Percentiles rank a stretch among this genome's conserved stretches.
Evolutionary conservation across 2,113 vertebrate species (phyloP).

Genomic region (Dromaius novaehollandiae): DNA sequence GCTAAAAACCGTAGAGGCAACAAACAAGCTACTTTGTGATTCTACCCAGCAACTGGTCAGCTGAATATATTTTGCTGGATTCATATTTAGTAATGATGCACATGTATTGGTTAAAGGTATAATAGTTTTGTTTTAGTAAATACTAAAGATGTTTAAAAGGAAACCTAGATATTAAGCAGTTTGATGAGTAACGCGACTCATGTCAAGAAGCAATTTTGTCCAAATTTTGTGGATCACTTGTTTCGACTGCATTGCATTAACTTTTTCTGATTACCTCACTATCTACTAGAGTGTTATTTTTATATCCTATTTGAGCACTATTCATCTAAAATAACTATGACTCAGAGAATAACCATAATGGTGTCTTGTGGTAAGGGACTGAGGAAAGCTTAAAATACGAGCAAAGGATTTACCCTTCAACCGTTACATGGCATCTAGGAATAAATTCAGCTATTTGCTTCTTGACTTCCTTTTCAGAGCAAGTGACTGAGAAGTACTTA

Average conservation of each 20-base stretch:
- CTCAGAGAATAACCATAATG: constrained; percentile 39
- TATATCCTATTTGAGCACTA: constrained; percentile 20
- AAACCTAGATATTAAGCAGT: neutral
- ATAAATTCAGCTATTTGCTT: constrained; percentile 44
- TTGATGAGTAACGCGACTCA: neutral
- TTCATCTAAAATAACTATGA: constrained; percentile 39
- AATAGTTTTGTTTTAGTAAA: neutral
- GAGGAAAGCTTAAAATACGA: constrained; percentile 19
- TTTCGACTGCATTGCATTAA: constrained; percentile 33
- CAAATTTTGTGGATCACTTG: constrained; percentile 42
- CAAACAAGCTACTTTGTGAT: neutral
- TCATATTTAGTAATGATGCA: neutral
- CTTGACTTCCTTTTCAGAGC: constrained; percentile 16
- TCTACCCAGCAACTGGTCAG: neutral
- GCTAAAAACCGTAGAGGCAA: neutral
- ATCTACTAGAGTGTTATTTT: constrained; percentile 13
- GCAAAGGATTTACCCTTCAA: neutral
- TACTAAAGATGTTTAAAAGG: neutral
- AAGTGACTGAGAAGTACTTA: constrained; percentile 12
- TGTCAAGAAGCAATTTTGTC: constrained; percentile 30
- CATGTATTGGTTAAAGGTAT: neutral
- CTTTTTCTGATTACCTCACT: constrained; percentile 12
- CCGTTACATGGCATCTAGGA: neutral
- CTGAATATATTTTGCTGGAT: neutral
- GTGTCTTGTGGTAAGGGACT: neutral